phyloP scores from a whole-genome alignment of 2,113 vertebrate genomes.

The Athene noctua region DNA sequence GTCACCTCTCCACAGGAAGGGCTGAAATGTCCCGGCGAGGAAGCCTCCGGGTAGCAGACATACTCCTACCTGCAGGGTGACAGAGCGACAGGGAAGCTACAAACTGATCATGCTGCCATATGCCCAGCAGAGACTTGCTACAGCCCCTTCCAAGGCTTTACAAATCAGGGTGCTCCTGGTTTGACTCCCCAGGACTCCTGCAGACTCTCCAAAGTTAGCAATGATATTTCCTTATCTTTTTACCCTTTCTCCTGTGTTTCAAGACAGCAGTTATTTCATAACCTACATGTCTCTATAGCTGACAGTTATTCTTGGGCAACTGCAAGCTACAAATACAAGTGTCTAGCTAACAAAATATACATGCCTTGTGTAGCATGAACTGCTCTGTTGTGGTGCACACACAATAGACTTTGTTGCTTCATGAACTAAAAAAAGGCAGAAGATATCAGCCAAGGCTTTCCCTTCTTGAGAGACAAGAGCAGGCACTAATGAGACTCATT shows the following conservation, averaged over 20 bases:
- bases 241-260: not conserved
- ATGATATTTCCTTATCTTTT: not conserved
- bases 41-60: not conserved
- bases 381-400: not conserved
- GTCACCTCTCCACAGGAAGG: not conserved
- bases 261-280: conserved; percentile 19
- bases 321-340: not conserved
- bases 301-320: conserved; percentile 5
- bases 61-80: not conserved
- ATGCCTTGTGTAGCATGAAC: not conserved
- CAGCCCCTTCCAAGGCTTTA: not conserved
- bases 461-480: not conserved
- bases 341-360: not conserved
- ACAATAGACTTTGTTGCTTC: not conserved
- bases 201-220: not conserved
- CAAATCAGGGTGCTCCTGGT: not conserved
- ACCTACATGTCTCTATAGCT: not conserved
- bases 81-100: fast-evolving
- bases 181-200: not conserved
- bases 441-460: not conserved
- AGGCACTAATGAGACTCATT: not conserved
- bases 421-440: not conserved
- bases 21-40: not conserved
- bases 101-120: not conserved
- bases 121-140: not conserved